Evolutionary conservation across 2,797 vertebrate species (phyloP).

Genomic region (Atherinosoma microstoma): DNA sequence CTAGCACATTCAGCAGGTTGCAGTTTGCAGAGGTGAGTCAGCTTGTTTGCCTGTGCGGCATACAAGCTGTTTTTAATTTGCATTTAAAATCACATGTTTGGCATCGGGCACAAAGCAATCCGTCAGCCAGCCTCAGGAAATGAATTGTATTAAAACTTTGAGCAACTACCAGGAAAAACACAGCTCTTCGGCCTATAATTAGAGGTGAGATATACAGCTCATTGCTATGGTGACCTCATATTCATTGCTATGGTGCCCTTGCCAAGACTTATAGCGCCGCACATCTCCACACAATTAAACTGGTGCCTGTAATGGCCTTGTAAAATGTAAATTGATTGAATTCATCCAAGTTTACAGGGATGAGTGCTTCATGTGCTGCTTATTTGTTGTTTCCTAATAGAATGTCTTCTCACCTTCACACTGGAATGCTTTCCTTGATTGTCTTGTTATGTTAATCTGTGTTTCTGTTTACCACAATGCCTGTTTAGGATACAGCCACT

Average conservation of each 20-base stretch:
- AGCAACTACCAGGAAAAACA: constrained; percentile 41
- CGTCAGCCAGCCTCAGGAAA: constrained; percentile 45
- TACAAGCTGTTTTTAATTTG: constrained; percentile 31
- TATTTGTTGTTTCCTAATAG: constrained; percentile 79
- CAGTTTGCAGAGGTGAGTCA: constrained; percentile 93
- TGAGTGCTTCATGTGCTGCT: constrained; percentile 65
- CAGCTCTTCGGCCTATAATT: constrained; percentile 52
- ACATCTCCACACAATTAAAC: constrained; percentile 67
- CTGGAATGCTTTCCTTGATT: constrained; percentile 75
- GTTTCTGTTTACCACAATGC: constrained; percentile 73
- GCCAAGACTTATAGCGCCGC: constrained; percentile 41
- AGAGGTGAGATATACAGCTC: constrained; percentile 62
- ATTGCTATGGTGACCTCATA: constrained; percentile 66
- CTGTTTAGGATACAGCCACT: constrained; percentile 66
- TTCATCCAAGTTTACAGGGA: constrained; percentile 73
- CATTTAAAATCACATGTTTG: constrained; percentile 37
- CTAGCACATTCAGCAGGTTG: constrained; percentile 91
- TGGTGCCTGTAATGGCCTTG: constrained; percentile 69
- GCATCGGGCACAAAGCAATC: constrained; percentile 38
- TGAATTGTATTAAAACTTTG: constrained; percentile 49
- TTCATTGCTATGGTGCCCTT: constrained; percentile 66
- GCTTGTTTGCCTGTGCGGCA: neutral
- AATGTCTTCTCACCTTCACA: constrained; percentile 81
- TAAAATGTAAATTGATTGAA: constrained; percentile 80
- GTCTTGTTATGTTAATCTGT: constrained; percentile 80